Conservation (phyloP, 1,140 invertebrate species). For the Macrobrachium rosenbergii region DNA sequence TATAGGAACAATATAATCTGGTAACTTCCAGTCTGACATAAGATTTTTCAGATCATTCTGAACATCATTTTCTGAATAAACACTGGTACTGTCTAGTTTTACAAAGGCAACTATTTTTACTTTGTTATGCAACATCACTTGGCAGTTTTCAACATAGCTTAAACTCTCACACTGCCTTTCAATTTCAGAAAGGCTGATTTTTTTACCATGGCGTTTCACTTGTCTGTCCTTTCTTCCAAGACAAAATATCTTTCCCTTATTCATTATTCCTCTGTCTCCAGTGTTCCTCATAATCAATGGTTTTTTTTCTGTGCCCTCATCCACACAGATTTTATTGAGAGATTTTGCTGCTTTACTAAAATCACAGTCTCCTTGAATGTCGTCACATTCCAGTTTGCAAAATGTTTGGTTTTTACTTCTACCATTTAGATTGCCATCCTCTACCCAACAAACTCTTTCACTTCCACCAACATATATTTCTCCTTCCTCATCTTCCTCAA, state of each 20-base stretch:
- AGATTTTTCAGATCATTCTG: constrained; percentile 35
- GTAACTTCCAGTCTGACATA: constrained; percentile 43
- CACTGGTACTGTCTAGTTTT: background rate
- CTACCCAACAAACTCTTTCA: constrained; percentile 41
- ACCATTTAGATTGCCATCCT: constrained; percentile 7
- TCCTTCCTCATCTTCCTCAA: constrained; percentile 32
- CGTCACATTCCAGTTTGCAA: too few relatives aligned
- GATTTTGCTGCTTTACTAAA: too few relatives aligned
- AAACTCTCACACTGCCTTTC: constrained; percentile 7
- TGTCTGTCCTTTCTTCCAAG: constrained; percentile 32
- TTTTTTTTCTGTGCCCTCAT: background rate
- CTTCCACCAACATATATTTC: constrained; percentile 43
- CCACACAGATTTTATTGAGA: too few relatives aligned
- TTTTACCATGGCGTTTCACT: constrained; percentile 45
- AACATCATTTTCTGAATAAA: background rate
- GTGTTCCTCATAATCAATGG: constrained; percentile 19
- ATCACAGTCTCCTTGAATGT: too few relatives aligned
- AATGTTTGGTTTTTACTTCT: background rate
- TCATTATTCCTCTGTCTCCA: constrained; percentile 43
- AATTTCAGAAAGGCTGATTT: constrained; percentile 54
- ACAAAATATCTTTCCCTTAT: constrained; percentile 36
- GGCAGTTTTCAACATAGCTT: constrained; percentile 27
- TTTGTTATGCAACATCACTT: background rate
- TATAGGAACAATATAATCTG: constrained; percentile 44
- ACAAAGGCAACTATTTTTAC: constrained; percentile 45